Percentiles rank a stretch among this genome's conserved stretches.
These are phyloP conservation scores for Benitochromis conjunctus DNA, from an alignment of 2,113 vertebrate genomes.

Conservation along the genomic window DNA sequence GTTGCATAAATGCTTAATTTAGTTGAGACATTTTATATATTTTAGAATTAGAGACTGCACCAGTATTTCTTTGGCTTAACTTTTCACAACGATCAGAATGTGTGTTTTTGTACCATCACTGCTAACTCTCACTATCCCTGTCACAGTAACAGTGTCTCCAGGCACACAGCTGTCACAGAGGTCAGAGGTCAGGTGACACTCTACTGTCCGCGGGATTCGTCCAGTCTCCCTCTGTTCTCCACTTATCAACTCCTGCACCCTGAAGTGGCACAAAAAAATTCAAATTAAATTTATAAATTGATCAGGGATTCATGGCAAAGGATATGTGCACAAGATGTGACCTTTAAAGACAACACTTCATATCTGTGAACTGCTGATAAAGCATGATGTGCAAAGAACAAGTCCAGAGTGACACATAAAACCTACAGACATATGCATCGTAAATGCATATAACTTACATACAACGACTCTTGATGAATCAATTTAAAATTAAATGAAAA, in stretches of 20 bases:
- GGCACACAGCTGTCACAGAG: conserved; percentile 96
- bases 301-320: background rate
- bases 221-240: conserved; percentile 92
- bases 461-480: background rate
- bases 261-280: conserved; percentile 22
- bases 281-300: background rate
- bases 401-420: background rate
- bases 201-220: conserved; percentile 91
- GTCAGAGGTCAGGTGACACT: conserved; percentile 91
- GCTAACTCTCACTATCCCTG: conserved; percentile 87
- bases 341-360: background rate
- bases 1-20: background rate
- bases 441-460: background rate
- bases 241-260: conserved; percentile 90
- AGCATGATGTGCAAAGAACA: background rate
- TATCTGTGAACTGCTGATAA: background rate
- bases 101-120: conserved; percentile 79
- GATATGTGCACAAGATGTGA: background rate
- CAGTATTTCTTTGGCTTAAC: background rate
- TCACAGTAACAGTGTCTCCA: conserved; percentile 88
- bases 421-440: background rate
- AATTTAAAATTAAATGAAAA: background rate
- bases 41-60: background rate
- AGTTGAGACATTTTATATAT: background rate
- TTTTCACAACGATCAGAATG: background rate